Conservation (phyloP, 2,113 vertebrate species). For the Callopanchax toddi region DNA sequence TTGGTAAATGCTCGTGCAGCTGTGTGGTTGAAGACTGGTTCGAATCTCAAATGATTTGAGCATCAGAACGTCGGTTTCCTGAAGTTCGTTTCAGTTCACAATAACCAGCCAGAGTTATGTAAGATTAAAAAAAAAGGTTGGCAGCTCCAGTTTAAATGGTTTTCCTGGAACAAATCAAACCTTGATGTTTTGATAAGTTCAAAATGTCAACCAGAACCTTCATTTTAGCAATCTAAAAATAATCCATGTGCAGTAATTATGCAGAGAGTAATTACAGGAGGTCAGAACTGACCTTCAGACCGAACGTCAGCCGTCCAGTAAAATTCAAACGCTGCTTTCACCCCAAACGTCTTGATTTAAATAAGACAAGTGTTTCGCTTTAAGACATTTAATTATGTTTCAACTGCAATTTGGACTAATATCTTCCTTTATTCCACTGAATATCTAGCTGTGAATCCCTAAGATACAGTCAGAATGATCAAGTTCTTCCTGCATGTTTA, state of each 20-base stretch:
- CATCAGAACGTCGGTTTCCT: too few relatives aligned
- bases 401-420: too few relatives aligned
- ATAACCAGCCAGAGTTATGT: too few relatives aligned
- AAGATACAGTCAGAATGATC: too few relatives aligned
- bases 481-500: too few relatives aligned
- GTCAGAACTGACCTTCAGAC: constrained; percentile 1
- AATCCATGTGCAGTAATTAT: constrained; percentile 41
- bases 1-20: not conserved
- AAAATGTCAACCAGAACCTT: not conserved
- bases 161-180: not conserved
- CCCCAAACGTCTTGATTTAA: too few relatives aligned
- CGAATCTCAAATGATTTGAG: too few relatives aligned
- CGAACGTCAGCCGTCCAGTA: not conserved
- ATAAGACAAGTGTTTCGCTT: too few relatives aligned
- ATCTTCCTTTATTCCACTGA: too few relatives aligned
- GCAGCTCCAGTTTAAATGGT: not conserved
- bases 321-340: not conserved
- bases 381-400: too few relatives aligned
- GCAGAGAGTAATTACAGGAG: constrained; percentile 48
- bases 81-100: too few relatives aligned
- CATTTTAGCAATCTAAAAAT: constrained; percentile 25
- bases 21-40: not conserved
- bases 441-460: too few relatives aligned
- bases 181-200: not conserved
- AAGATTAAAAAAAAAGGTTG: not conserved